phyloP scores from a whole-genome alignment of 2,113 vertebrate species.

The Rhinichthys klamathensis region DNA sequence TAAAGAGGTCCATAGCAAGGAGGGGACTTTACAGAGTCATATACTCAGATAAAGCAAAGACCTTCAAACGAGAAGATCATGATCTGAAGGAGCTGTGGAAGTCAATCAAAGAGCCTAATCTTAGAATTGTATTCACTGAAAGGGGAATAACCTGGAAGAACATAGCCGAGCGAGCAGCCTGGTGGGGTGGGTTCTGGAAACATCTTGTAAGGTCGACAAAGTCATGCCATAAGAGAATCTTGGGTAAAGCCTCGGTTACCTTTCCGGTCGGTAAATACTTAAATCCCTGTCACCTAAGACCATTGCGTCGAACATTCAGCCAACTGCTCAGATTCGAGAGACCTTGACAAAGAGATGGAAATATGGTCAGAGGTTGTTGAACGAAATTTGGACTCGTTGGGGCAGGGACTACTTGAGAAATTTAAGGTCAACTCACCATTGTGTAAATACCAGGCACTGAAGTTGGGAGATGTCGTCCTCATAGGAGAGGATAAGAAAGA shows the following conservation, averaged over 20 bases:
- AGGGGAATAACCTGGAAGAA: not conserved
- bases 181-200: not conserved
- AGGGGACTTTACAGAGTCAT: not conserved
- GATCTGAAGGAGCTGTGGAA: not conserved
- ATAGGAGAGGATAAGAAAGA: not conserved
- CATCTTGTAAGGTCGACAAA: not conserved
- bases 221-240: not conserved
- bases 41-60: not conserved
- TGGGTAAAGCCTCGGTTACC: not conserved
- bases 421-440: not conserved
- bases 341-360: not conserved
- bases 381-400: not conserved
- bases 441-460: not conserved
- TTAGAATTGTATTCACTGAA: not conserved
- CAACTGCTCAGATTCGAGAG: not conserved
- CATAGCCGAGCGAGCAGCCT: not conserved
- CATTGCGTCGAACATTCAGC: not conserved
- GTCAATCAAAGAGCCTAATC: not conserved
- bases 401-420: not conserved
- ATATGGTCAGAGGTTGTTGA: not conserved
- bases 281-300: not conserved
- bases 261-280: not conserved
- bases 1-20: slow-evolving; percentile 4
- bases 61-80: not conserved
- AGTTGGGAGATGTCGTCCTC: not conserved